phyloP scores from a whole-genome alignment of 2,113 vertebrate genomes.

The Rattus rattus region DNA sequence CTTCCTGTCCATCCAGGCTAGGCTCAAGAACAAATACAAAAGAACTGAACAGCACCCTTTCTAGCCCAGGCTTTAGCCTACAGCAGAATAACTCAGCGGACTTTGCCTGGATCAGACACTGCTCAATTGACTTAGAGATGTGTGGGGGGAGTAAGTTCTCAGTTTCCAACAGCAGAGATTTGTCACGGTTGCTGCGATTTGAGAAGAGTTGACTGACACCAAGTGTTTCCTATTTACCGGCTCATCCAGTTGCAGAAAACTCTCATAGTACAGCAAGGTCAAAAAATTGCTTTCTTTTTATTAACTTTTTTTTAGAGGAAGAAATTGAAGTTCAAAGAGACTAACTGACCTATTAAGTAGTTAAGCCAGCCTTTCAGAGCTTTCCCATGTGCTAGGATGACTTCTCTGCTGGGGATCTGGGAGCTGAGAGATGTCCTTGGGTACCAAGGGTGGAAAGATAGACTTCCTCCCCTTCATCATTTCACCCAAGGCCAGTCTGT shows the following conservation, averaged over 20 bases:
- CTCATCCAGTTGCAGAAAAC: neutral
- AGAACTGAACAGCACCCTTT: neutral
- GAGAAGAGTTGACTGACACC: neutral
- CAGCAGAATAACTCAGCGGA: neutral
- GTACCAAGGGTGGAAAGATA: neutral
- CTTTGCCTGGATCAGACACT: neutral
- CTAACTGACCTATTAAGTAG: neutral
- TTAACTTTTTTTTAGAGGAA: neutral
- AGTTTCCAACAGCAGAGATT: neutral
- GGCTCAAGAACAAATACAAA: neutral
- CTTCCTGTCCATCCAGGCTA: neutral
- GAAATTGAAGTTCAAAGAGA: neutral
- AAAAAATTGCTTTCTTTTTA: neutral
- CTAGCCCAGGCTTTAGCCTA: neutral
- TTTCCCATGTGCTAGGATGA: rapidly evolving
- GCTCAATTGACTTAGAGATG: neutral
- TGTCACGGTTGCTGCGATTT: neutral
- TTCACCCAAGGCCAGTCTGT: constrained; percentile 20
- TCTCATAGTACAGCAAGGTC: neutral
- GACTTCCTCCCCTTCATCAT: neutral
- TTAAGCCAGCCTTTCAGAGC: neutral
- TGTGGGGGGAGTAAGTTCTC: neutral
- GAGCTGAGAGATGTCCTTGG: neutral
- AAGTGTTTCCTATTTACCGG: neutral
- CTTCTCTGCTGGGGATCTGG: neutral